A percentile compares a stretch with the other conserved stretches of the same genome.
These are phyloP conservation scores for Limenitis camilla DNA, from an alignment of 2,888 invertebrate genomes.

Conservation along the genomic window DNA sequence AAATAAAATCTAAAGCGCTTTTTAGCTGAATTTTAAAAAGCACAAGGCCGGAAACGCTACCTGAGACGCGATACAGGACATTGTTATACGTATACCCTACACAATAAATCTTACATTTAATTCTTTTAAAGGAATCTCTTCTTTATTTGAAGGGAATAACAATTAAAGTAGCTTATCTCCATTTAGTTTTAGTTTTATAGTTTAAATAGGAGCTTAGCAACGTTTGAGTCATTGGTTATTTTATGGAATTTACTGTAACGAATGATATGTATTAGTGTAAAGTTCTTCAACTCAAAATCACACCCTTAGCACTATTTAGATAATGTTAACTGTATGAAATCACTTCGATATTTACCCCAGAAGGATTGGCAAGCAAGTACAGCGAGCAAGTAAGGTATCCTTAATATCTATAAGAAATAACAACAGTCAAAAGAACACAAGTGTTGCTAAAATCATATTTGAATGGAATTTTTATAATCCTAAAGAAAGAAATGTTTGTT, in stretches of 20 bases:
- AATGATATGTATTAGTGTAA: too few species aligned
- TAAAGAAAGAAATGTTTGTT: too few species aligned
- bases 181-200: background rate
- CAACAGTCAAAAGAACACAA: too few species aligned
- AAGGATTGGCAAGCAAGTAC: too few species aligned
- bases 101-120: background rate
- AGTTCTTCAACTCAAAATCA: too few species aligned
- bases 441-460: too few species aligned
- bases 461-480: too few species aligned
- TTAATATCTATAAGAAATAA: too few species aligned
- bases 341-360: too few species aligned
- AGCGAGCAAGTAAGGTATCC: too few species aligned
- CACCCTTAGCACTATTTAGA: too few species aligned
- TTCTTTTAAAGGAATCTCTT: background rate
- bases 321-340: too few species aligned
- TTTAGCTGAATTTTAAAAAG: background rate
- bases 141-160: background rate
- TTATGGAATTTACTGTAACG: background rate
- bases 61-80: conserved; percentile 30
- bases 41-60: conserved; percentile 41
- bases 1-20: background rate
- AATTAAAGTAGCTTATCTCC: background rate
- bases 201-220: background rate
- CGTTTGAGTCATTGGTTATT: background rate
- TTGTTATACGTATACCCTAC: conserved; percentile 12